A percentile compares a stretch with the other conserved stretches of the same genome.
These are phyloP conservation scores for Tipula lateralis DNA, from an alignment of 2,888 invertebrate species.

Conservation along the genomic window DNA sequence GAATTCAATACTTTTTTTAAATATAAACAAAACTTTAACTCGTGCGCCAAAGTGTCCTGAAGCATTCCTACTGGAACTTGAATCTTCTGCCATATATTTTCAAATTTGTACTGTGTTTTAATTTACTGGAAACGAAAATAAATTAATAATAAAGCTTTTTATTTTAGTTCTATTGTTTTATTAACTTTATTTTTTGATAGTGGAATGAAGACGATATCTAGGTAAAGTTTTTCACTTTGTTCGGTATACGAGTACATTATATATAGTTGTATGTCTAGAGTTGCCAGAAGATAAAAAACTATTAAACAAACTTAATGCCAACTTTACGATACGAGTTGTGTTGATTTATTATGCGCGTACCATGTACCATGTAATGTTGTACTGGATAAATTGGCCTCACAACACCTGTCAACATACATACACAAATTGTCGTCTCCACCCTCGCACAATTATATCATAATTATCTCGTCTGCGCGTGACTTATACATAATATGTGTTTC, in stretches of 20 bases:
- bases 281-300: background rate
- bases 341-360: background rate
- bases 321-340: background rate
- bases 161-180: background rate
- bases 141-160: constrained; percentile 13
- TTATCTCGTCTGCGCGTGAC: background rate
- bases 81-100: background rate
- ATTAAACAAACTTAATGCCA: background rate
- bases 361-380: background rate
- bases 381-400: background rate
- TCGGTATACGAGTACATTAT: background rate
- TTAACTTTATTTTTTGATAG: background rate
- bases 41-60: too few relatives aligned
- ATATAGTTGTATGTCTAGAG: too few relatives aligned
- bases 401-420: background rate
- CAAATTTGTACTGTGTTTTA: background rate
- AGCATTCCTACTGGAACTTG: background rate
- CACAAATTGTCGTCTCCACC: background rate
- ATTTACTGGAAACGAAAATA: background rate
- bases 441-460: background rate
- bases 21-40: too few relatives aligned
- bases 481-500: background rate
- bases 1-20: too few relatives aligned
- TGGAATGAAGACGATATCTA: background rate
- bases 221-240: background rate